Base-by-base conservation (phyloP, 2,113 vertebrate species). In the Cacatua alba region DNA sequence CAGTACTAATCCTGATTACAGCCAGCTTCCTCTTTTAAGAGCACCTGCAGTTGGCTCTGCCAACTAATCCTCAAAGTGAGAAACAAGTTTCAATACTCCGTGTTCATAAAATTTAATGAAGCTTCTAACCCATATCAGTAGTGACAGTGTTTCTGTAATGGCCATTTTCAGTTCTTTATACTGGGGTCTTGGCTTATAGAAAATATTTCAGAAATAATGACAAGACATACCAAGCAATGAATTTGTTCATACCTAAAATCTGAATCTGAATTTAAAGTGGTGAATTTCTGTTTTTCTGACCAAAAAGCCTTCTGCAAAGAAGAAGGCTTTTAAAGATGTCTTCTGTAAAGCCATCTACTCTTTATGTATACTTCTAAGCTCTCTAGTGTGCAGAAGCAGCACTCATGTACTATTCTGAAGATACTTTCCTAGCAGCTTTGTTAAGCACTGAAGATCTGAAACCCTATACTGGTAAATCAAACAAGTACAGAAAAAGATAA, bases 401-500 rank as follows among this genome's bases (percentile, higher is more conserved):
- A 91, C 62, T 37, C 20, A 33, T 37, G 46, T 67, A 64, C 28
- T 77, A 8, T 43, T 59, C 76, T n/a, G 33, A 77, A 87, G 70
- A 49, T 20, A 60, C 17, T 48, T 52, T 31, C 51, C 71, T 46
- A 35, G 64, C 75, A 87, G 60, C 35, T 94, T 88, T 90, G 51
- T 53, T 72, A 55, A 29, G 26, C 44, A 39, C 48, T 60, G 49
- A 86, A 88, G 82, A 87, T 82, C 25, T 91, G 44, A 91, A 85
- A 85, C 55, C 37, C 44, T 59, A 14, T 65, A 52, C 63, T 82
- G 51, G 59, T 63, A 92, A 84, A 92, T 72, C 64, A 92, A 93
- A 93, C 81, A 76, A 93, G 88, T 11, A 90, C 37, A 90, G 80
- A 77, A 88, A 82, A 62, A 41, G 60, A 77, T 82, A 89, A 94